Evolutionary conservation across 2,888 invertebrate species (phyloP), one percentile per base, ranked within the genome.

Genomic region (Arctia plantaginis): DNA sequence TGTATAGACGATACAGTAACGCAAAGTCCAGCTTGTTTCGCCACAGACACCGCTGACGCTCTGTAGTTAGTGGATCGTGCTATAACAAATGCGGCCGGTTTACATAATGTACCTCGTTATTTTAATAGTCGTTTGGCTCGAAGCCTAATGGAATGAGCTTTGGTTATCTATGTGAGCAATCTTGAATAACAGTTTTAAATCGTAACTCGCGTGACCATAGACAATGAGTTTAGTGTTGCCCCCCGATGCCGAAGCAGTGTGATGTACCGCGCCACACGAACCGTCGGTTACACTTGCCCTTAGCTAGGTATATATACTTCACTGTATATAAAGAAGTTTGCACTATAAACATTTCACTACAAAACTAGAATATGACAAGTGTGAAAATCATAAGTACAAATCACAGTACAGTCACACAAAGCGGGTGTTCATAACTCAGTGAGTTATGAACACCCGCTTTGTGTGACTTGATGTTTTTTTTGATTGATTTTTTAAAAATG

Each of bases 141-240:
- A 44, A 18, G 66, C 66, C 44, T 67, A 23, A 67, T 47, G 67
- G 67, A 44, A 47, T 13, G 30, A 67, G 66, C 30, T 30, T 47
- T 30, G 13, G 23, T 47, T 44, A 67, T 67, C 67, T 67, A 18
- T 18, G 67, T 67, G 30, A 47, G 67, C 67, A 12, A 67, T 67
- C 67, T 67, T 20, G 67, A 6, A 18, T 1, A 30, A 44, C 44
- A 30, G 20, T 47, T 30, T 8, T 10, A 41, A 67, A 23, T 47
- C 67, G 30, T 30, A 62, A 30, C 44, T 67, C 44, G 27, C 67
- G 67, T 67, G 67, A 67, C 67, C 44, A 67, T 27, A 44, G 44
- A 47, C 44, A 67, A 47, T 44, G 67, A 67, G 44, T 47, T 10
- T 23, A 27, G 30, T 30, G 67, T 30, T 10, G 44, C 27, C 44